Base-by-base conservation (phyloP, 2,113 vertebrate genomes). In the Tupaia chinensis region DNA sequence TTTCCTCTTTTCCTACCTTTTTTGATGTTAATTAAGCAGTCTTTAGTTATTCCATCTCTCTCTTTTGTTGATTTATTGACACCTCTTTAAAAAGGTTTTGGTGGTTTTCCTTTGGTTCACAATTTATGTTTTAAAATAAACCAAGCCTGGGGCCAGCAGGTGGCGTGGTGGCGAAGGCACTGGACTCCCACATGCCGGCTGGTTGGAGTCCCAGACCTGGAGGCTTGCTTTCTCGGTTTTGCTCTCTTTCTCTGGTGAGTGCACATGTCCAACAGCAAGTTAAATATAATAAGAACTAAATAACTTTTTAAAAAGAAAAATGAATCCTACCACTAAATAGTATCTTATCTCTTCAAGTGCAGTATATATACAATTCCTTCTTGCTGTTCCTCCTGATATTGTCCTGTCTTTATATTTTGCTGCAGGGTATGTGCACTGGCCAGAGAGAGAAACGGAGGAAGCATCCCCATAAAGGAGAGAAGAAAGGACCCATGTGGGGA, bases 301-400 rank as follows among this genome's bases (percentile, higher is more conserved):
- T 44, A 44, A 44, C 4, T 44, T 44, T 44, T 44, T 44, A 44
- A 44, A 44, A 44, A 44, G 44, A 44, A 44, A 44, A 44, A 44
- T 44, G 44, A 44, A 44, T 44, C 44, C 44, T 22, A 13, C 58
- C 16, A 22, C 29, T 17, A 70, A 61, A 79, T 13, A 63, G 4
- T 6, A 20, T 4, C 29, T 23, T 14, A 25, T 1, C 34, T 73
- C 34, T 54, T 60, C 58, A 9, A 7, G 56, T 22, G 76, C 10
- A 9, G 76, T 44, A 3, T 25, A 8, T 25, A 2, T 9, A 11
- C 7, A 63, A 15, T 65, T 65, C 60, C 20, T 63, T 20, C 60
- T 15, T 12, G 9, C 27, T 12, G 9, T 79, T 63, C 44, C 20
- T 14, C 23, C 1, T 13, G 20, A 25, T 8, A 0, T 14, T 15